phyloP scores from a whole-genome alignment of 2,113 vertebrate species.

The Tyto alba region DNA sequence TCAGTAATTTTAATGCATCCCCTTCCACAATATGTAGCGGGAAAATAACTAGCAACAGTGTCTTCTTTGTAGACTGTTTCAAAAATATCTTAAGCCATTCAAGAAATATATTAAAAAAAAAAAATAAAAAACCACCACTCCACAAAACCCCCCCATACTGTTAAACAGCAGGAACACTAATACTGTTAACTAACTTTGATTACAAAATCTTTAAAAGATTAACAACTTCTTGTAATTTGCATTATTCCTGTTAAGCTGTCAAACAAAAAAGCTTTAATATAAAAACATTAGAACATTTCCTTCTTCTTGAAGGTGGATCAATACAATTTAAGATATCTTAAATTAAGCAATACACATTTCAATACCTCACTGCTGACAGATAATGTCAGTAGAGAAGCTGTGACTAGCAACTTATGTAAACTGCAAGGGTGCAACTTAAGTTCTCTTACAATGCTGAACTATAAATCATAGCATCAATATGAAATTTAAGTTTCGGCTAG shows the following conservation, averaged over 20 bases:
- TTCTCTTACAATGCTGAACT: accelerated
- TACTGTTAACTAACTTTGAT: not conserved
- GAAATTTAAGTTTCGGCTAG: not conserved
- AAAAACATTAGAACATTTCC: not conserved
- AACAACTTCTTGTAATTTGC: not conserved
- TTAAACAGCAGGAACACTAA: not conserved
- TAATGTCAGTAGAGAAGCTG: not conserved
- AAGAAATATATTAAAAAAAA: not conserved
- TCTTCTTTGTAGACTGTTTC: not conserved
- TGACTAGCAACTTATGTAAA: not conserved
- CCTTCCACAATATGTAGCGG: not conserved
- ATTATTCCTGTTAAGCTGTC: not conserved
- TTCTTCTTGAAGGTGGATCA: not conserved
- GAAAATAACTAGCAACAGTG: not conserved
- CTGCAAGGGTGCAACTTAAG: not conserved
- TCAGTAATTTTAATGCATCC: not conserved
- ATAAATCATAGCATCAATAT: not conserved
- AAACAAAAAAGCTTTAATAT: not conserved
- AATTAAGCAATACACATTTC: not conserved
- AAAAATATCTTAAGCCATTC: not conserved
- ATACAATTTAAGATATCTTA: not conserved
- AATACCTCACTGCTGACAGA: not conserved
- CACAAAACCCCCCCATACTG: not conserved
- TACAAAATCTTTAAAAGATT: not conserved
- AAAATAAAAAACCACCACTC: too few species aligned